Percentiles rank a stretch among this genome's conserved stretches.
Conservation (phyloP, 2,113 vertebrate species). For the Hucho hucho region DNA sequence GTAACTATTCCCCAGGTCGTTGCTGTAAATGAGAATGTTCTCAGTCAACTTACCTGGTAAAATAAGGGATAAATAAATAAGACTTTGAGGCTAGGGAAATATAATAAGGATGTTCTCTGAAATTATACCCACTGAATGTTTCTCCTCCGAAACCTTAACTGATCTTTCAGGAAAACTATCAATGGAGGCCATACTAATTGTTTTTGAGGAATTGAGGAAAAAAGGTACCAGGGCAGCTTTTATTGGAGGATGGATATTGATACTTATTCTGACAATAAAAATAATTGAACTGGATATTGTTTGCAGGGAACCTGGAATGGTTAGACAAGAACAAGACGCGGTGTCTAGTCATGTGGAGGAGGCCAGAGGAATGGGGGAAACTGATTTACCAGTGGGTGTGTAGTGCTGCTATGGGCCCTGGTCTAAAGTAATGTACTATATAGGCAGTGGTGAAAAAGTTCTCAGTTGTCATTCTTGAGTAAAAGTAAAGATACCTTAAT, state of each 20-base stretch:
- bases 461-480: too few relatives aligned
- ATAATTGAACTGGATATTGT: neutral
- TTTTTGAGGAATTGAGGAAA: slow-evolving; percentile 94
- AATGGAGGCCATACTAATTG: slow-evolving; percentile 89
- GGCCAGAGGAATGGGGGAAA: slow-evolving; percentile 97
- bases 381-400: slow-evolving; percentile 98
- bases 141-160: slow-evolving; percentile 70
- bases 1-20: too few relatives aligned
- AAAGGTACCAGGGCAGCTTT: slow-evolving; percentile 77
- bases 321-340: slow-evolving; percentile 95
- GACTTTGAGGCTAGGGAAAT: neutral
- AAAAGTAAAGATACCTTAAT: too few relatives aligned
- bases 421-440: too few relatives aligned
- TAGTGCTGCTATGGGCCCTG: neutral
- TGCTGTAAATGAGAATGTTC: too few relatives aligned
- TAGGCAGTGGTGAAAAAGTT: too few relatives aligned
- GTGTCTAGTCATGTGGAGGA: slow-evolving; percentile 96
- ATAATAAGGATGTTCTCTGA: neutral
- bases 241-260: neutral
- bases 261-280: neutral
- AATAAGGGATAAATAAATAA: too few relatives aligned
- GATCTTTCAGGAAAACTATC: slow-evolving; percentile 85
- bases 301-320: slow-evolving; percentile 93
- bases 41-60: too few relatives aligned
- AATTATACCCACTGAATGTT: neutral